Conservation (phyloP, 2,797 vertebrate species). For the Glossophaga mutica region DNA sequence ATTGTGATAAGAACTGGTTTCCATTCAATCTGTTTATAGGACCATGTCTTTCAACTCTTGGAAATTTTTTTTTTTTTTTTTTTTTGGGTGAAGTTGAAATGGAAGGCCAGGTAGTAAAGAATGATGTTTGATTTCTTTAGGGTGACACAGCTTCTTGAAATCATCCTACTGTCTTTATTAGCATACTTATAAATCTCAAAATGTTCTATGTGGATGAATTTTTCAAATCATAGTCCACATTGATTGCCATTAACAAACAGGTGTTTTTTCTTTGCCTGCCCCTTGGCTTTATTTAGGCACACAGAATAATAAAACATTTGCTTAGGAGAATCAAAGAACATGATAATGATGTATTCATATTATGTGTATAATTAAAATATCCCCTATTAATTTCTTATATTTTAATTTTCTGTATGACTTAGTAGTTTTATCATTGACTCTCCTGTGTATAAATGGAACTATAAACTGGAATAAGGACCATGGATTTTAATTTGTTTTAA, state of each 20-base stretch:
- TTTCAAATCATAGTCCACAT: constrained; percentile 4
- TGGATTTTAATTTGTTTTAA: background rate
- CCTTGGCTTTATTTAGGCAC: background rate
- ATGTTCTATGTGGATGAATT: background rate
- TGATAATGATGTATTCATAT: background rate
- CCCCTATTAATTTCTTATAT: background rate
- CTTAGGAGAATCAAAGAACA: background rate
- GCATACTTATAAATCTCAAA: background rate
- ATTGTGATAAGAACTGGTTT: background rate
- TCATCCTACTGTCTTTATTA: background rate
- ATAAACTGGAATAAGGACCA: background rate
- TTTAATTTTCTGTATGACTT: background rate
- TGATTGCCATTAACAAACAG: background rate
- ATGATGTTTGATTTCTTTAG: background rate
- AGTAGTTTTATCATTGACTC: background rate
- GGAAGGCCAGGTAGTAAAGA: background rate
- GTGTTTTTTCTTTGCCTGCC: background rate
- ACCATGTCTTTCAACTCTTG: background rate
- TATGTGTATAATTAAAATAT: background rate
- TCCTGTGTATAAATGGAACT: background rate
- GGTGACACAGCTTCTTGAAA: background rate
- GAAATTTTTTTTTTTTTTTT: background rate
- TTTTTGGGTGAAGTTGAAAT: background rate
- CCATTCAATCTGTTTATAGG: background rate
- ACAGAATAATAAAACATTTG: background rate